Conservation (phyloP, 92 coral and sea anemone species). For the Bergia sp. region DNA sequence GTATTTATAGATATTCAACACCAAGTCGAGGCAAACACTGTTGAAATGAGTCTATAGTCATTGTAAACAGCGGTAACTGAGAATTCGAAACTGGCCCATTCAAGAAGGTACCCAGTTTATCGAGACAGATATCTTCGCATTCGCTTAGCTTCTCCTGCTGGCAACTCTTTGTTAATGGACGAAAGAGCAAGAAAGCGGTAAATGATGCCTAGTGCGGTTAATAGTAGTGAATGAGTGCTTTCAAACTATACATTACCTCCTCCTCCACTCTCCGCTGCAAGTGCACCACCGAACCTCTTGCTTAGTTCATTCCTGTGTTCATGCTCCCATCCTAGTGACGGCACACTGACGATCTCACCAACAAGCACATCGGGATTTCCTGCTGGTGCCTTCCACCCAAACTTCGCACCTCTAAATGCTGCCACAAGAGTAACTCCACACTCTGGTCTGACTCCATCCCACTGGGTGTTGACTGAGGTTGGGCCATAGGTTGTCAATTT, state of each 20-base stretch:
- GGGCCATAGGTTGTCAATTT: background rate
- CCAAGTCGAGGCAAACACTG: too few relatives aligned
- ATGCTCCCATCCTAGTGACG: background rate
- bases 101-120: too few relatives aligned
- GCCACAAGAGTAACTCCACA: constrained; percentile 14
- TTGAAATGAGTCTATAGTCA: too few relatives aligned
- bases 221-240: background rate
- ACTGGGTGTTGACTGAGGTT: background rate
- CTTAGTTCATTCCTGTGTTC: background rate
- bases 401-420: background rate
- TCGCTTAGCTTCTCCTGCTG: too few relatives aligned
- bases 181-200: too few relatives aligned
- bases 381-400: background rate
- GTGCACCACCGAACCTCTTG: background rate
- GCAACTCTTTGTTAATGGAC: too few relatives aligned
- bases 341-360: constrained; percentile 7
- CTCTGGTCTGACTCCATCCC: constrained; percentile 21
- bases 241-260: background rate
- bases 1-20: too few relatives aligned
- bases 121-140: too few relatives aligned
- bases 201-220: background rate
- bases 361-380: constrained; percentile 10
- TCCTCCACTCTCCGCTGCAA: constrained; percentile 7
- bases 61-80: too few relatives aligned
- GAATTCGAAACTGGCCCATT: too few relatives aligned